Evolutionary conservation across 2,797 vertebrate genomes (phyloP).

Genomic region (Eutrigla gurnardus): DNA sequence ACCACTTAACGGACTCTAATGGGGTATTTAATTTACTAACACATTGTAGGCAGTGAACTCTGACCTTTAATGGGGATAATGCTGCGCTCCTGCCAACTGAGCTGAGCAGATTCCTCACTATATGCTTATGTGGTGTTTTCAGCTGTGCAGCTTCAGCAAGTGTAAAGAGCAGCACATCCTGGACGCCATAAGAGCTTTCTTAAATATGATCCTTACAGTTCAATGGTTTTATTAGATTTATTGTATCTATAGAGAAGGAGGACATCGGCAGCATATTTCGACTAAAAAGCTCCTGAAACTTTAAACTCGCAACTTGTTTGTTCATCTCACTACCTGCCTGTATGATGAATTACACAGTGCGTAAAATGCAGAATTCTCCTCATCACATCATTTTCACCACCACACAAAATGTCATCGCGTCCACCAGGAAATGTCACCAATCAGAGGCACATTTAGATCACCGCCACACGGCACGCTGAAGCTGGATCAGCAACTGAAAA

Average conservation of each 20-base stretch:
- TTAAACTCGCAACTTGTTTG: slow-evolving; percentile 11
- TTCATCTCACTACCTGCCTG: slow-evolving; percentile 16
- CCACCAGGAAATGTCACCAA: slow-evolving; percentile 57
- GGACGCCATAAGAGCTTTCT: slow-evolving; percentile 5
- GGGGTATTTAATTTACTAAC: slow-evolving; percentile 56
- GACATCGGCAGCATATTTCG: slow-evolving; percentile 6
- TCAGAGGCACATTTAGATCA: slow-evolving; percentile 36
- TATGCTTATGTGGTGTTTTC: slow-evolving; percentile 61
- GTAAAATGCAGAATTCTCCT: slow-evolving; percentile 38
- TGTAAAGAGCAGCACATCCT: slow-evolving; percentile 34
- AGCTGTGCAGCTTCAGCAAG: slow-evolving; percentile 54
- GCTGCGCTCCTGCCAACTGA: slow-evolving; percentile 46
- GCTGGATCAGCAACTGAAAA: background rate
- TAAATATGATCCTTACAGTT: slow-evolving; percentile 42
- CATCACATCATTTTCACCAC: slow-evolving; percentile 35
- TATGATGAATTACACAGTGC: slow-evolving; percentile 31
- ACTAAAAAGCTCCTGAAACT: background rate
- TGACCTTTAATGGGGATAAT: slow-evolving; percentile 61
- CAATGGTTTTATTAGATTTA: slow-evolving; percentile 8
- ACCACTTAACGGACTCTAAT: slow-evolving; percentile 57
- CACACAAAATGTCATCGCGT: slow-evolving; percentile 54
- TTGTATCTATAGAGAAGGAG: background rate
- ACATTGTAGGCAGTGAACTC: slow-evolving; percentile 59
- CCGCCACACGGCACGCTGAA: background rate
- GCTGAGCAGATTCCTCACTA: slow-evolving; percentile 28